Base-by-base conservation (phyloP, 2,797 vertebrate species). In the Siniperca scherzeri region DNA sequence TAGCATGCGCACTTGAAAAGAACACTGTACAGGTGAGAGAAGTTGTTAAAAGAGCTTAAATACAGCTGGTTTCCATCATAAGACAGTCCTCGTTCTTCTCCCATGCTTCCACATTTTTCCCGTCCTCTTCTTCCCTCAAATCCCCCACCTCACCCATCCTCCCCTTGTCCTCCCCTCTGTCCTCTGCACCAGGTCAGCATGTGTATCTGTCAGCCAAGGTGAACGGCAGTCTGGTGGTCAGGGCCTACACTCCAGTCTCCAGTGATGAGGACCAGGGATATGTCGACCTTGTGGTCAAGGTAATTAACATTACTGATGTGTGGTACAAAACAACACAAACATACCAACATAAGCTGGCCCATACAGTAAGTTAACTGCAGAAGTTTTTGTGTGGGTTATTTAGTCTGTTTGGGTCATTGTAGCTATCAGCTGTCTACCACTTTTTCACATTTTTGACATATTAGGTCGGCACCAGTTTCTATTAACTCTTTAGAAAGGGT, bases 241-340 rank as follows among this genome's bases (percentile, higher is more conserved):
- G 96, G 87, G 96, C 98, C 60, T 99, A 99, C 84, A 99, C 97
- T 0, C 98, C 98, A 0, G 97, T 99, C 71, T 98, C 98, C 91
- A 96, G 96, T 52, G 97, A 99, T 0, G 95, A 98, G 44, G 95
- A 97, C 60, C 95, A 93, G 89, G 98, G 98, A 77, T 94, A 96
- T 57, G 97, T 98, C 13, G 98, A 99, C 91, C 95, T 99, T 5
- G 93, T 99, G 75, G 95, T 98, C 77, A 99, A 99, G 97, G 98
- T 99, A 92, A 62, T n/a, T 3, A 59, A 38, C 22, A 67, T 30
- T 30, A 60, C 22, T 56, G 17, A 77, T 22, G 7, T 36, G 14
- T 17, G 5, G 21, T 12, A 48, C 19, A 21, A 25, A 70, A 22
- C 33, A n/a, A 33, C 46, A 69, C n/a, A 30, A 4, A 38, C 3